These are phyloP conservation scores for Geotrupes spiniger DNA, from an alignment of 2,888 invertebrate species.

Conservation along the genomic window DNA sequence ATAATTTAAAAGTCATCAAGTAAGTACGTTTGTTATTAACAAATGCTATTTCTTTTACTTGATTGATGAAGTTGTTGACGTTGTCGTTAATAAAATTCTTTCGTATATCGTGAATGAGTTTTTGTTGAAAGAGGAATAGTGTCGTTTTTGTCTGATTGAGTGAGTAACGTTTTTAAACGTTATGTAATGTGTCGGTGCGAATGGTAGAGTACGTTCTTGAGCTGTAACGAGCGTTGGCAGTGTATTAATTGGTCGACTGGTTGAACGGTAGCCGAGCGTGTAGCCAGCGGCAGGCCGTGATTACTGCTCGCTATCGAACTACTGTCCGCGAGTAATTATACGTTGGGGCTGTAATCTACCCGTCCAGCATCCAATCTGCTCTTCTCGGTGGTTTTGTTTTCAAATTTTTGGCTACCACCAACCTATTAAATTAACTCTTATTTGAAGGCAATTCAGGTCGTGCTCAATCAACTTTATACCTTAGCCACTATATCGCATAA, in stretches of 20 bases:
- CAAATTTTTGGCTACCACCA: constrained; percentile 30
- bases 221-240: constrained; percentile 12
- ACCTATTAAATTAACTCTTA: constrained; percentile 5
- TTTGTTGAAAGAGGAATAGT: no score
- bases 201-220: constrained; percentile 5
- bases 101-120: no score
- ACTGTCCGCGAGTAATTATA: constrained; percentile 48
- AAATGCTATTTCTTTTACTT: no score
- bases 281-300: constrained; percentile 41
- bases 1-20: no score
- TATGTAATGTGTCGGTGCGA: no score
- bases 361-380: constrained; percentile 32
- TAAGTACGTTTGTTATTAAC: no score
- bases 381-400: constrained; percentile 25
- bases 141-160: no score
- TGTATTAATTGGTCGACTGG: constrained; percentile 38
- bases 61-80: no score
- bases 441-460: background rate
- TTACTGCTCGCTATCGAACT: constrained; percentile 46
- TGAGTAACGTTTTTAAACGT: no score
- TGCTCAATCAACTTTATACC: background rate
- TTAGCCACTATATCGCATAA: constrained; percentile 4
- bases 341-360: constrained; percentile 41
- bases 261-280: constrained; percentile 43
- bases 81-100: no score